These are phyloP conservation scores for Ctenomys sociabilis DNA, from an alignment of 2,113 vertebrate genomes.

Conservation along the genomic window DNA sequence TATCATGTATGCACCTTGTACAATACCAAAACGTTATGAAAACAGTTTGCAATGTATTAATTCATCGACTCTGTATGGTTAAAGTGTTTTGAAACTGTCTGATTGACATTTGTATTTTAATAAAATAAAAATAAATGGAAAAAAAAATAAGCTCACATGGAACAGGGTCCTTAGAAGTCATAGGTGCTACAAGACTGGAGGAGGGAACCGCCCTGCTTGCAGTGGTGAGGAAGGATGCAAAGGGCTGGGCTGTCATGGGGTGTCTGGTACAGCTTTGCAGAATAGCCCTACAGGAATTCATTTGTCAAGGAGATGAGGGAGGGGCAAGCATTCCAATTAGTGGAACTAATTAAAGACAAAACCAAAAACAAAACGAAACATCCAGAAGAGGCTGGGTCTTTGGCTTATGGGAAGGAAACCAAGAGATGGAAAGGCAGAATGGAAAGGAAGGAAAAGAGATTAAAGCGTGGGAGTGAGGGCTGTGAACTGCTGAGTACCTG, in stretches of 20 bases:
- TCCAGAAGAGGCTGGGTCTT: not conserved
- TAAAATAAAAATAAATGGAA: no score
- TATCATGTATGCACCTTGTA: no score
- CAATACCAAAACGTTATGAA: no score
- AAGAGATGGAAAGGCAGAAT: not conserved
- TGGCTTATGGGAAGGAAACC: not conserved
- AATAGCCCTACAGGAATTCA: not conserved
- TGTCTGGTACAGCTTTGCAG: not conserved
- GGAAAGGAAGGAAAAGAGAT: not conserved
- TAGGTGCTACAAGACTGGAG: not conserved
- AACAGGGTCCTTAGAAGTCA: not conserved
- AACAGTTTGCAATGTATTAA: no score
- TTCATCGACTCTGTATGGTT: no score
- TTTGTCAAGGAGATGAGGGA: not conserved
- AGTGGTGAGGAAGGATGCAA: not conserved
- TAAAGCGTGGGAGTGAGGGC: not conserved
- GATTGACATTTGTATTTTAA: no score
- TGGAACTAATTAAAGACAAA: not conserved
- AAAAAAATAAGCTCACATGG: not conserved
- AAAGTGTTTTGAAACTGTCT: no score
- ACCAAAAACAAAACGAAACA: not conserved
- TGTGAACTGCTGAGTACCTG: not conserved
- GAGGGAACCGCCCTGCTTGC: no score
- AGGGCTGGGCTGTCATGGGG: rapidly evolving
- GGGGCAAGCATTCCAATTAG: not conserved